Evolutionary conservation across 2,797 vertebrate genomes (phyloP).

Genomic region (Miichthys miiuy): DNA sequence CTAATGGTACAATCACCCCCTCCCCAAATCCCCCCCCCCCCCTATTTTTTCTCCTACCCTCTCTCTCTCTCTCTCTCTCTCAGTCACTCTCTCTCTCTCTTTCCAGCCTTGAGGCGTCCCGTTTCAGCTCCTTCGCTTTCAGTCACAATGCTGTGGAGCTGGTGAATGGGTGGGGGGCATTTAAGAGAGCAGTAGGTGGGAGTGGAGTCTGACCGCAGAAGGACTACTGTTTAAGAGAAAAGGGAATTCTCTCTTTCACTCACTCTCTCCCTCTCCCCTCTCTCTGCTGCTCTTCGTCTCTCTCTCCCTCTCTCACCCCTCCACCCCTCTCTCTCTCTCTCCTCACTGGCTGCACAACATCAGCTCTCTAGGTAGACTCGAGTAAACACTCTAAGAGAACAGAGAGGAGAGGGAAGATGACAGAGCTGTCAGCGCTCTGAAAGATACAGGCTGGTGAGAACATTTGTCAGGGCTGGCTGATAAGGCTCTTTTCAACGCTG

Average conservation of each 20-base stretch:
- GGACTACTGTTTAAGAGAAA: constrained; percentile 88
- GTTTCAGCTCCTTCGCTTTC: constrained; percentile 87
- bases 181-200: constrained; percentile 87
- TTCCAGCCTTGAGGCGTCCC: constrained; percentile 86
- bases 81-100: constrained; percentile 51
- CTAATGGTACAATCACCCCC: constrained; percentile 71
- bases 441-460: constrained; percentile 67
- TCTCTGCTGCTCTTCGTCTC: constrained; percentile 48
- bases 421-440: constrained; percentile 83
- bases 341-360: constrained; percentile 80
- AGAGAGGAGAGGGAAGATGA: constrained; percentile 77
- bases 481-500: constrained; percentile 36
- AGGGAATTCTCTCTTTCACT: constrained; percentile 80
- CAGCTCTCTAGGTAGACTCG: constrained; percentile 84
- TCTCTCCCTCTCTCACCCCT: constrained; percentile 10
- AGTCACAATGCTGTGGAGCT: constrained; percentile 82
- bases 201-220: constrained; percentile 88
- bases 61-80: constrained; percentile 61
- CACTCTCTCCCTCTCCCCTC: constrained; percentile 58
- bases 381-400: constrained; percentile 80
- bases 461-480: constrained; percentile 63
- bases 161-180: constrained; percentile 78
- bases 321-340: constrained; percentile 52
- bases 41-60: constrained; percentile 48
- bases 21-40: constrained; percentile 23